Evolutionary conservation across 2,797 vertebrate species (phyloP), one percentile per base, ranked within the genome.

Genomic region (Pangasius sanitwongsei): DNA sequence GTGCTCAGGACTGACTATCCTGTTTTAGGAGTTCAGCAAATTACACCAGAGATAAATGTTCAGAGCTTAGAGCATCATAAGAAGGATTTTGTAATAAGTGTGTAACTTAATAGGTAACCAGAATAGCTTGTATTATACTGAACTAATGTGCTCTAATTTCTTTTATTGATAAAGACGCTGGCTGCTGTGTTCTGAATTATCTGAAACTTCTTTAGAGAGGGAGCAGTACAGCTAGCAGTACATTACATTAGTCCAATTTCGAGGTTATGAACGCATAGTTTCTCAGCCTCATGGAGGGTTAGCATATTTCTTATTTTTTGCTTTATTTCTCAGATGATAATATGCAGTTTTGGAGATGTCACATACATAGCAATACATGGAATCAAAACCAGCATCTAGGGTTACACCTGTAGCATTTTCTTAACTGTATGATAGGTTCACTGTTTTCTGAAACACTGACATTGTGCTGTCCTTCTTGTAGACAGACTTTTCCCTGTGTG

Each of bases 401-500:
- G 31, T 7, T 70, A 70, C 6, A 75, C 23, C 11, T 37, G 25
- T 1, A 34, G 1, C 12, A 13, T 41, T 1, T 80, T 15, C n/a
- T 55, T 55, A 7, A 80, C 15, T 80, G 31, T 37, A 23, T 82
- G 18, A 25, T 59, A 6, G 8, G 12, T 75, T n/a, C 41, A 75
- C 48, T 55, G 2, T 31, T 53, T n/a, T 31, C 8, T 34, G 67
- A 48, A 50, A 28, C 44, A 50, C n/a, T 57, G 8, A 34, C 18
- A 18, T 53, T 75, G 3, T 44, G 74, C 31, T 85, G 65, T 85
- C n/a, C 28, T 80, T 9, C 15, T 69, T 85, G 20, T 61, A 90
- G 84, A 44, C 57, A 74, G 87, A 82, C 87, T 15, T 41, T 2
- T 91, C 81, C 88, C 53, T 41, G 74, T 95, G 95, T 92, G 89